Base-by-base conservation (phyloP, 2,797 vertebrate genomes). In the Lacerta bilineata region DNA sequence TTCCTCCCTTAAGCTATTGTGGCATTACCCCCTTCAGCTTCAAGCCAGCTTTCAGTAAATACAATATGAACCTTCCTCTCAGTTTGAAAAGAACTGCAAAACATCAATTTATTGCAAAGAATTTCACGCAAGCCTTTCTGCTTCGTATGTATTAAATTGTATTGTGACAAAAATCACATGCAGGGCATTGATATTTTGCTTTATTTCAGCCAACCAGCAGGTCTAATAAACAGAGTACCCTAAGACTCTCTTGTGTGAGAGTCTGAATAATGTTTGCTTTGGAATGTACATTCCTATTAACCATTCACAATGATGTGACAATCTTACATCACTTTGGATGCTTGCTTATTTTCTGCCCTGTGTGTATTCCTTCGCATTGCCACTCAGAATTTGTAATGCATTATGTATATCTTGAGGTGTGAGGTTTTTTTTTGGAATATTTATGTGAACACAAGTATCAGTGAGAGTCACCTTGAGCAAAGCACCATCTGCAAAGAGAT, bases 321-420 rank as follows among this genome's bases (percentile, higher is more conserved):
- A 33, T 80, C 75, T 66, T n/a, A 9, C 9, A 69, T 78, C 1
- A 2, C 29, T 78, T 79, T 72, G 82, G 18, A 80, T 80, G 39
- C 39, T n/a, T 72, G 50, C 50, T 55, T 88, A 27, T 75, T 87
- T 87, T 33, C 76, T 61, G 18, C 36, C 43, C 20, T n/a, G 50
- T 66, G n/a, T 64, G 39, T 36, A 17, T 75, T 75, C 36, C 71
- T 72, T 80, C 50, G 13, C 8, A 72, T 88, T 80, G 55, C 55
- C 55, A 13, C 79, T 39, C 20, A 59, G 55, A 80, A 80, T 64
- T 61, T 36, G 66, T 20, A 84, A 88, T 74, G 66, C 66, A 80
- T 80, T 72, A 80, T 88, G 82, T 71, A 84, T 80, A 80, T n/a
- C 29, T 64, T 84, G 82, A 88, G 39, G 50, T 84, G 39, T 43